Evolutionary conservation across 2,888 invertebrate genomes (phyloP).

Genomic region (Eupithecia vulgata): DNA sequence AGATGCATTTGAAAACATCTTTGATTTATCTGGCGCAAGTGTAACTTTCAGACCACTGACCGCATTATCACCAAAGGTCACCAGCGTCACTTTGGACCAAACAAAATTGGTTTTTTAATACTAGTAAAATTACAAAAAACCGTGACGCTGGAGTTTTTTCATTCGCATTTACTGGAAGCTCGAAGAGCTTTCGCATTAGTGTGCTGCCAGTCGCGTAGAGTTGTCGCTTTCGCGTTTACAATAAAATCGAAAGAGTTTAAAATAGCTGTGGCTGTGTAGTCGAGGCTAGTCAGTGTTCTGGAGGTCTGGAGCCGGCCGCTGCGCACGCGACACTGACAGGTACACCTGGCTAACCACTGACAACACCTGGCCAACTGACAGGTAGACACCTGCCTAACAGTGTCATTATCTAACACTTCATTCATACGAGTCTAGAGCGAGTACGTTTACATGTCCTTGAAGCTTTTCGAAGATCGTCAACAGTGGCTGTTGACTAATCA

Average conservation of each 20-base stretch:
- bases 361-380: slow-evolving; percentile 58
- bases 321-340: slow-evolving; percentile 59
- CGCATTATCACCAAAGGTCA: slow-evolving; percentile 44
- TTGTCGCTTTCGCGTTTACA: slow-evolving; percentile 80
- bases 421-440: slow-evolving; percentile 48
- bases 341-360: neutral
- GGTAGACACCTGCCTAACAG: slow-evolving; percentile 79
- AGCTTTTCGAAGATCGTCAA: slow-evolving; percentile 6
- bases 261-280: slow-evolving; percentile 69
- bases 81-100: slow-evolving; percentile 46
- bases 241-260: slow-evolving; percentile 82
- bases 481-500: neutral
- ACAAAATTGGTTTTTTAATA: slow-evolving; percentile 49
- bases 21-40: slow-evolving; percentile 29
- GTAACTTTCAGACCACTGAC: slow-evolving; percentile 34
- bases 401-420: slow-evolving; percentile 80
- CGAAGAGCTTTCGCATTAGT: slow-evolving; percentile 64
- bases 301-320: slow-evolving; percentile 76
- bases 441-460: neutral
- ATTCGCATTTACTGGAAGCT: slow-evolving; percentile 56
- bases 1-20: neutral
- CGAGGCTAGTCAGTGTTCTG: slow-evolving; percentile 61
- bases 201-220: slow-evolving; percentile 72
- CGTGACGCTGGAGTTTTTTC: slow-evolving; percentile 55
- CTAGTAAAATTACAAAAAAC: slow-evolving; percentile 44